These are phyloP conservation scores for Pelodiscus sinensis DNA, from an alignment of 2,113 vertebrate genomes.

Conservation along the genomic window DNA sequence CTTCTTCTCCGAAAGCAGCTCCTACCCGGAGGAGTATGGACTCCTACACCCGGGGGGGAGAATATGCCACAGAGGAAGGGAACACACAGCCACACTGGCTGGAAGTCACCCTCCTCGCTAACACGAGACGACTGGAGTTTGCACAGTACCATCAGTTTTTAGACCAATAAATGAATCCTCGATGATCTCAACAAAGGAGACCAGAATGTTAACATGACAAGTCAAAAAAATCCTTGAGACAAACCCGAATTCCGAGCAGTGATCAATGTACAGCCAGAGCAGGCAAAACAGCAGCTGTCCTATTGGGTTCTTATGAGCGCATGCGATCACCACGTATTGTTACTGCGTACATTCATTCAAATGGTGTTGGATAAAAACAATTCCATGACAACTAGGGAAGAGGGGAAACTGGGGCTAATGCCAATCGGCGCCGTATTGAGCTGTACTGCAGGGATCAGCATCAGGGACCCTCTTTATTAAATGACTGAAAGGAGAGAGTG, in stretches of 20 bases:
- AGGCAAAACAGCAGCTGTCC: neutral
- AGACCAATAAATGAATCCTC: neutral
- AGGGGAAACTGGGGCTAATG: fast-evolving
- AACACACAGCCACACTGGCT: fast-evolving
- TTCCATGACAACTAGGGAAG: fast-evolving
- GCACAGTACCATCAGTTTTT: fast-evolving
- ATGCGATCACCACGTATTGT: neutral
- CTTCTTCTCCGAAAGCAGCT: neutral
- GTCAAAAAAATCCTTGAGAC: neutral
- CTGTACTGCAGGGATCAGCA: fast-evolving
- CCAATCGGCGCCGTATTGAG: neutral
- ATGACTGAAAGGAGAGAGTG: fast-evolving
- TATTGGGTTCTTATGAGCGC: neutral
- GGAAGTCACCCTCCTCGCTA: fast-evolving
- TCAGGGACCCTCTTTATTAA: fast-evolving
- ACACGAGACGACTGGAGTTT: neutral
- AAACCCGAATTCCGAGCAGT: fast-evolving
- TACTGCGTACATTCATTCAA: neutral
- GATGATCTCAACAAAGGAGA: no score
- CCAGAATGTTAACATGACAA: neutral
- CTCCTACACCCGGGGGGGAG: neutral
- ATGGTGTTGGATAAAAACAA: neutral
- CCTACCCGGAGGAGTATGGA: neutral
- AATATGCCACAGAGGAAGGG: neutral
- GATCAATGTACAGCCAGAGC: fast-evolving